Base-by-base conservation (phyloP, 2,113 vertebrate species). In the Cygnus buccinator region DNA sequence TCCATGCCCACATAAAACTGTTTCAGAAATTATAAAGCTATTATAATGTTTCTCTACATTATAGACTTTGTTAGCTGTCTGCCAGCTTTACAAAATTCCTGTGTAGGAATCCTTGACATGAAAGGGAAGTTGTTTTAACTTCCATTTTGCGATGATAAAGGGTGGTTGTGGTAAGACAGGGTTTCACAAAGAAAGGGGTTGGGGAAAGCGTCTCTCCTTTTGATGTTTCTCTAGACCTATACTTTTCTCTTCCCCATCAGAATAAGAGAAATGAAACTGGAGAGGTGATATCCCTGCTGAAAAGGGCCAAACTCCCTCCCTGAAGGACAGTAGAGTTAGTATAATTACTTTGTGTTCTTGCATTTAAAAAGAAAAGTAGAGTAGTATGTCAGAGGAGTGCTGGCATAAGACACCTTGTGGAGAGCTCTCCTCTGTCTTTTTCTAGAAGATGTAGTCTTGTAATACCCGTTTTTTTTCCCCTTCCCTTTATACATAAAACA, bases 21-120 rank as follows among this genome's bases (percentile, higher is more conserved):
- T 90, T 95, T 88, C 85, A 86, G 88, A 86, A 95, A 79, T 94
- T 92, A 89, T 71, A 90, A 93, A 90, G 58, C 54, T 95, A 84
- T 80, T 91, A 28, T 89, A 93, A 17, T 75, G 54, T 95, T 95
- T 82, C 50, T 89, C 74, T 75, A 6, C 87, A n/a, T 58, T 84
- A 67, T 75, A 77, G 63, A 55, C 31, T 65, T 73, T 88, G 25
- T 84, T 81, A 65, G 61, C 26, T 84, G 54, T 68, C 31, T 89
- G 54, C 65, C 44, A 82, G 71, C 43, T 76, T 91, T 72, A 74
- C 44, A 76, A 48, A 85, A 85, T 91, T 89, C 71, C 54, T 79
- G 1, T 11, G 3, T 15, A 12, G 19, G 48, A 67, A 46, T 57
- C 48, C 52, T 82, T 70, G 48, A 63, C 48, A 76, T 2, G 5